Percentiles rank a stretch among this genome's conserved stretches.
phyloP scores from a whole-genome alignment of 2,888 invertebrate species.

The Drosophila melanosoma region DNA sequence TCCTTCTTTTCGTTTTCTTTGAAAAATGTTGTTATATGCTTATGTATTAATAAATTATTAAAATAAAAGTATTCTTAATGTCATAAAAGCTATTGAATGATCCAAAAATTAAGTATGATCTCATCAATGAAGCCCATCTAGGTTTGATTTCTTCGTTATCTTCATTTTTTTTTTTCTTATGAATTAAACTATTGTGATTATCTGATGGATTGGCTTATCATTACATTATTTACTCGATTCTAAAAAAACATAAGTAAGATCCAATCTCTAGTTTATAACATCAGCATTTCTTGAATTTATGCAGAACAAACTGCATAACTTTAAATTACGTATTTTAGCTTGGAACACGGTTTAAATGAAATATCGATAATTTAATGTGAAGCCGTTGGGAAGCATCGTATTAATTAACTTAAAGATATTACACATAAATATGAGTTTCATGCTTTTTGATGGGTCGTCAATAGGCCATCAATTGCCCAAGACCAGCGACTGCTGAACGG shows the following conservation, averaged over 20 bases:
- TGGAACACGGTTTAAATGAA: background rate
- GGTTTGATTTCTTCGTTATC: background rate
- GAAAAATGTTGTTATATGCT: background rate
- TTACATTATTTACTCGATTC: background rate
- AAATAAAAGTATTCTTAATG: too few species aligned
- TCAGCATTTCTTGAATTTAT: too few species aligned
- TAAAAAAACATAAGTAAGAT: background rate
- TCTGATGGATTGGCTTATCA: background rate
- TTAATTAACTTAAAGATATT: background rate
- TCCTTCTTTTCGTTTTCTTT: background rate
- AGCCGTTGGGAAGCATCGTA: background rate
- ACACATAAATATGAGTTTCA: background rate
- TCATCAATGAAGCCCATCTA: background rate
- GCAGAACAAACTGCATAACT: background rate
- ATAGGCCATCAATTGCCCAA: conserved; percentile 4
- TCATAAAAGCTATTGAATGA: too few species aligned
- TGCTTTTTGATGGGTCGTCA: background rate
- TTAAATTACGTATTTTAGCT: background rate
- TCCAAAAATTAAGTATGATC: background rate
- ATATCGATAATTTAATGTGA: background rate
- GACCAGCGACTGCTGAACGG: background rate
- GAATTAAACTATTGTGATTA: background rate
- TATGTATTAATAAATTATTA: background rate
- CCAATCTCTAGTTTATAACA: too few species aligned
- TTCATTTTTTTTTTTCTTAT: background rate